phyloP scores from a whole-genome alignment of 2,113 vertebrate species.

The Neoarius graeffei region DNA sequence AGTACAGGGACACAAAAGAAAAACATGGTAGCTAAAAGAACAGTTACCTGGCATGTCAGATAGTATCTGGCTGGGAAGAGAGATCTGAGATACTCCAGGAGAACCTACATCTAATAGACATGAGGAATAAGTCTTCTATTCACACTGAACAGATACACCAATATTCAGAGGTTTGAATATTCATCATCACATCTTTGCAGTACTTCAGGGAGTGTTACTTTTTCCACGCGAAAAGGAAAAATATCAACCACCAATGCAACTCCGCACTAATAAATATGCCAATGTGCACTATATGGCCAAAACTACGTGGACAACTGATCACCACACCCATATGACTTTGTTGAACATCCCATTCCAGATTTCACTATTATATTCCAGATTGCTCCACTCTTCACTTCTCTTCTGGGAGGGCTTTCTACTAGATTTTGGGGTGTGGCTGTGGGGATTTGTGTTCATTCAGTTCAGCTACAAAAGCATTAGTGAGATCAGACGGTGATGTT shows the following conservation, averaged over 20 bases:
- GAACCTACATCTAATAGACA: conserved; percentile 78
- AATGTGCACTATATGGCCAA: not conserved
- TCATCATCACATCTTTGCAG: no score
- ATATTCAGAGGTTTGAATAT: not conserved
- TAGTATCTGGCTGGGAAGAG: conserved; percentile 76
- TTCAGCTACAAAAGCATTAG: no score
- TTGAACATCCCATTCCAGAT: not conserved
- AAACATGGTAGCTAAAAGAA: conserved; percentile 59
- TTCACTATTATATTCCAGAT: not conserved
- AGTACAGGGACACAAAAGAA: not conserved
- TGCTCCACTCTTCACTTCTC: not conserved
- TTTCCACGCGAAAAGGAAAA: not conserved
- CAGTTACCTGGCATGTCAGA: conserved; percentile 83
- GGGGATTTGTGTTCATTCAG: no score
- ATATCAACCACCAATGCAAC: not conserved
- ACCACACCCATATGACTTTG: not conserved
- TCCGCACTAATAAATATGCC: not conserved
- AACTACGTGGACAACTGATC: not conserved
- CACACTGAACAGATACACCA: not conserved
- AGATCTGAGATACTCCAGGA: conserved; percentile 76
- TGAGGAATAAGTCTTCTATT: conserved; percentile 55
- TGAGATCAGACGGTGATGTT: no score
- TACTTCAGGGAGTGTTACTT: not conserved
- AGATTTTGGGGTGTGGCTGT: no score
- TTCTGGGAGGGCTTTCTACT: no score